Evolutionary conservation across 2,113 vertebrate genomes (phyloP), one percentile per base, ranked within the genome.

Genomic region (Tichodroma muraria): DNA sequence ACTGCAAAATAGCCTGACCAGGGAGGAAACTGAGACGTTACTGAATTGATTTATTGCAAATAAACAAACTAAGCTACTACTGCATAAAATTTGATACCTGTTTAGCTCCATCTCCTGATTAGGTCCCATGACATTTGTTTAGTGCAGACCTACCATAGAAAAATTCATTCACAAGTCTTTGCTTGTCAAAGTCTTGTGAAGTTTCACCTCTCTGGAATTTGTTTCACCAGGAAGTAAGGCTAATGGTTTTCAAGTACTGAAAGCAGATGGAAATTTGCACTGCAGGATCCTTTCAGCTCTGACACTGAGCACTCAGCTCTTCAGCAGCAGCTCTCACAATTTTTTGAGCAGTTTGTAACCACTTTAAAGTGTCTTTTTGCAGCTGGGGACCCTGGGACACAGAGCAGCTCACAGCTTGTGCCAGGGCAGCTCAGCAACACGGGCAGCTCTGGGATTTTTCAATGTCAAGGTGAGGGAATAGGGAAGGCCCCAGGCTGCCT

Each of bases 61-160:
- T 12, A 42, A 72, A 22, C 22, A 37, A 68, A 24, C 30, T 33
- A 30, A 33, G 33, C 20, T 65, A 33, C 37, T 0, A 5, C 49
- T 19, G 22, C 12, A 4, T 45, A n/a, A 28, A 37, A n/a, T 33
- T 10, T 37, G 25, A 33, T 28, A 49, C 18, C 27, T 56, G 13
- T 54, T 40, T n/a, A 82, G 37, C 47, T 61, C 12, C 30, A 24
- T 8, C 53, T 69, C 40, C 50, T 28, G 30, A 13, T 33, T 64
- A 16, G 0, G 1, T 38, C 30, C 53, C 3, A 3, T 21, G 44
- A 15, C 35, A 13, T 15, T 4, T 4, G 0, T 10, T 49, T 30
- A 72, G 21, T 6, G 61, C 6, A 4, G 37, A 31, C 42, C 45
- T 21, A 13, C 8, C 6, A 11, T 0, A 8, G 40, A 61, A 40